phyloP scores from a whole-genome alignment of 2,113 vertebrate species.

The Onychostruthus taczanowskii region DNA sequence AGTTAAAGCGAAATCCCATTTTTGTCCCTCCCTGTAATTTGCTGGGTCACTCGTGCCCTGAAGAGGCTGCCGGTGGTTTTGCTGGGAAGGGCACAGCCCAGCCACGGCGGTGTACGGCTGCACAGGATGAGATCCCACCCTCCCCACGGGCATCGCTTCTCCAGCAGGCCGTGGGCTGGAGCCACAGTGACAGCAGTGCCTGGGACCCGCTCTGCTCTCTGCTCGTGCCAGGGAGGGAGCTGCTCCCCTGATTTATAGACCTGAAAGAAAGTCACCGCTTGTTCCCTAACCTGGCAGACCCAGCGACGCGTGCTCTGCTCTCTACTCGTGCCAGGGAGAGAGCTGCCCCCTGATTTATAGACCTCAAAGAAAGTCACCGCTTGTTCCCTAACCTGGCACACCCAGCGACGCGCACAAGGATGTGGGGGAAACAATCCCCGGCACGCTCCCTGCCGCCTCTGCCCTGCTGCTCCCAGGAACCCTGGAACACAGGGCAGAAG shows the following conservation, averaged over 20 bases:
- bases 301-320: background rate
- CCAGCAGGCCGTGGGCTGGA: fast-evolving
- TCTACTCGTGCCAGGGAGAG: background rate
- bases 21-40: background rate
- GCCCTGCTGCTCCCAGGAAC: background rate
- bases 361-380: background rate
- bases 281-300: background rate
- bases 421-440: background rate
- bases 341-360: background rate
- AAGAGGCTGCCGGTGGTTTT: background rate
- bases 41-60: background rate
- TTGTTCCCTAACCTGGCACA: background rate
- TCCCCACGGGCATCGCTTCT: fast-evolving
- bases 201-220: background rate
- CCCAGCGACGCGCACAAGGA: background rate
- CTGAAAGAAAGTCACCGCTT: background rate
- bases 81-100: background rate
- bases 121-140: background rate
- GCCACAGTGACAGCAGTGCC: background rate
- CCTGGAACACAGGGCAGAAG: background rate
- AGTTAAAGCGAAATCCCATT: background rate
- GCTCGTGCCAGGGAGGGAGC: background rate
- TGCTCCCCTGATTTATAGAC: background rate
- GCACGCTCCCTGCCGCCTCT: background rate
- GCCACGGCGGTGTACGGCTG: fast-evolving